A percentile compares a stretch with the other conserved stretches of the same genome.
Evolutionary conservation across 2,888 invertebrate species (phyloP).

Genomic region (Frankliniella intonsa): DNA sequence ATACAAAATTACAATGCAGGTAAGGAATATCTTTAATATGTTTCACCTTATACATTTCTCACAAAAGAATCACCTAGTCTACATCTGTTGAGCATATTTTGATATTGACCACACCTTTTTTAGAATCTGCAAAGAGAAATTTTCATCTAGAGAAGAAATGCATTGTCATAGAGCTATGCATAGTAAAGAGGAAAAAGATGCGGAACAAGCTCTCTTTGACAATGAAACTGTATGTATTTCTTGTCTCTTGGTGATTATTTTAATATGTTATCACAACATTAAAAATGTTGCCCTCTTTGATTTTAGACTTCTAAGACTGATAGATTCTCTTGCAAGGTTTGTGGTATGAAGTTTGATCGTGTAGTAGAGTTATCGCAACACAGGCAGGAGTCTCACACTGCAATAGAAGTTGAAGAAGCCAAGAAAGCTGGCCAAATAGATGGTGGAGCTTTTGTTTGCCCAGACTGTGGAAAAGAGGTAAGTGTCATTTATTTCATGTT

Average conservation of each 20-base stretch:
- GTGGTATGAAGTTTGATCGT: constrained; percentile 13
- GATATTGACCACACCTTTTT: not conserved
- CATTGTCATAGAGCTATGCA: constrained; percentile 11
- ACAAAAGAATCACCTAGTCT: too few species aligned
- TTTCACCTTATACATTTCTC: not conserved
- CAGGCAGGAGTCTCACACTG: constrained; percentile 11
- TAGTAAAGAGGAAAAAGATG: constrained; percentile 12
- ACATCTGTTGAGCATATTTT: not conserved
- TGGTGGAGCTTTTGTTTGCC: constrained; percentile 10
- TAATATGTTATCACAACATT: not conserved
- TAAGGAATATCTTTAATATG: not conserved
- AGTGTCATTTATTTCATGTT: not conserved
- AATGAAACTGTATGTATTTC: not conserved
- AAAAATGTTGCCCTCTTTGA: not conserved
- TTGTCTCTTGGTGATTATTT: not conserved
- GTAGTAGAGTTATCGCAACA: not conserved
- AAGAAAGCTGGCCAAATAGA: not conserved
- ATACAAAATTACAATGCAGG: constrained; percentile 3
- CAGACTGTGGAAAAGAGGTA: constrained; percentile 7
- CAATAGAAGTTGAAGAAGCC: constrained; percentile 11
- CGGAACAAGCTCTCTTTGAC: not conserved
- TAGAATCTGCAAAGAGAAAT: not conserved
- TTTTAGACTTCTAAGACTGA: not conserved
- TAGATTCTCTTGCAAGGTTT: constrained; percentile 3
- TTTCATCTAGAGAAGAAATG: constrained; percentile 2